phyloP scores from a whole-genome alignment of 2,797 vertebrate species.

The Halcyon leucocephala region DNA sequence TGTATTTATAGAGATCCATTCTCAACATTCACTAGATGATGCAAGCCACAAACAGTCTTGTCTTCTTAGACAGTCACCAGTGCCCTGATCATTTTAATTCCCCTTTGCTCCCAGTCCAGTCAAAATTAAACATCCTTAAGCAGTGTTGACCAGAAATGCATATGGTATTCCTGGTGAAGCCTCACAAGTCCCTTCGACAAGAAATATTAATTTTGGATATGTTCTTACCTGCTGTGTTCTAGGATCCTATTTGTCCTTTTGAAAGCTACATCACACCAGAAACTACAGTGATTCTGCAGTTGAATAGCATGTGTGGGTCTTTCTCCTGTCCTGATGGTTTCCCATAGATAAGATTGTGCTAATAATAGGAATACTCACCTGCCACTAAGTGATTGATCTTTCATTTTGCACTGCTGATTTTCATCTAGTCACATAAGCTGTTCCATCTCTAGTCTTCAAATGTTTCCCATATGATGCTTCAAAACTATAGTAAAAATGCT shows the following conservation, averaged over 20 bases:
- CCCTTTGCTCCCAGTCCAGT: not conserved
- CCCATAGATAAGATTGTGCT: not conserved
- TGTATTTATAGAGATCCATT: conserved; percentile 35
- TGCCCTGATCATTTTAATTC: not conserved
- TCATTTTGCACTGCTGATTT: not conserved
- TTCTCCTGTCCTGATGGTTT: not conserved
- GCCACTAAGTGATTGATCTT: not conserved
- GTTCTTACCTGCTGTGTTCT: not conserved
- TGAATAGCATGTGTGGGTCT: not conserved
- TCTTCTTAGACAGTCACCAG: not conserved
- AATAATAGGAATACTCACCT: not conserved
- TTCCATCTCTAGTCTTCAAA: not conserved
- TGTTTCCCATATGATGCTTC: not conserved
- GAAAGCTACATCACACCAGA: not conserved
- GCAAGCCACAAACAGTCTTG: not conserved
- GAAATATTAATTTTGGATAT: not conserved
- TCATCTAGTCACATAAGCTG: not conserved
- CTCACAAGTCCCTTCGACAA: not conserved
- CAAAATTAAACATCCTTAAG: not conserved
- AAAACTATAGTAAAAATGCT: not conserved
- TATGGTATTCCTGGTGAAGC: not conserved
- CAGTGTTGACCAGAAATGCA: not conserved
- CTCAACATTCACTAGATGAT: not conserved
- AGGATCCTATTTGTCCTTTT: not conserved
- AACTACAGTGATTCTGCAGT: not conserved